These are phyloP conservation scores for Apodemia duryi DNA, from an alignment of 2,888 invertebrate genomes.

Conservation along the genomic window DNA sequence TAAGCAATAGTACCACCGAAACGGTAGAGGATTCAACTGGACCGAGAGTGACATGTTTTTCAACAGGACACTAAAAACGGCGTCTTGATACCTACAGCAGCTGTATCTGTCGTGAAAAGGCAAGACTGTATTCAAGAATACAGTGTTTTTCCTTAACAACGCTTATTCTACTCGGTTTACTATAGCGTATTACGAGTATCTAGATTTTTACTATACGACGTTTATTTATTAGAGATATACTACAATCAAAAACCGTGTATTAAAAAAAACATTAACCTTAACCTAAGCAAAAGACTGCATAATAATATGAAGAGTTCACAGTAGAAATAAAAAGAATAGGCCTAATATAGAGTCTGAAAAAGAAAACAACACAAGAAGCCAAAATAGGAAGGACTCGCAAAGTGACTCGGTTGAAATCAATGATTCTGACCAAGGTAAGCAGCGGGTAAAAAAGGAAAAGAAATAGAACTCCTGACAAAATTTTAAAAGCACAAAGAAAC, in stretches of 20 bases:
- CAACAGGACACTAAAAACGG: too few relatives aligned
- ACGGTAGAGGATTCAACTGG: too few relatives aligned
- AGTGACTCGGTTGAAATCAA: background rate
- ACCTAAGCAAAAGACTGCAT: too few relatives aligned
- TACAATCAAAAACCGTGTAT: too few relatives aligned
- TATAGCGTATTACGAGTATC: background rate
- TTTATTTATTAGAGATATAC: too few relatives aligned
- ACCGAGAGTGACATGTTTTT: too few relatives aligned
- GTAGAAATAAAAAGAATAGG: background rate
- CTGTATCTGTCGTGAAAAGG: background rate
- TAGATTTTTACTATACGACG: too few relatives aligned
- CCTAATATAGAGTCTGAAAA: background rate
- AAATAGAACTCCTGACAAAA: slow-evolving; percentile 10
- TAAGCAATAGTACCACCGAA: too few relatives aligned
- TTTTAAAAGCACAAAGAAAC: slow-evolving; percentile 15
- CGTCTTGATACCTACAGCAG: too few relatives aligned
- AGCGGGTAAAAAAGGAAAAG: slow-evolving; percentile 2
- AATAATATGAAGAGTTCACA: slow-evolving; percentile 6
- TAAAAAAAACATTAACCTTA: too few relatives aligned
- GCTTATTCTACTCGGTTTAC: slow-evolving; percentile 5
- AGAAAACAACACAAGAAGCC: slow-evolving; percentile 1
- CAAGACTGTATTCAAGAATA: slow-evolving; percentile 15
- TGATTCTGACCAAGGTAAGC: background rate
- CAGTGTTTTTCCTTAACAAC: slow-evolving; percentile 15
- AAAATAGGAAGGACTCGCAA: background rate